Conservation (phyloP, 1,140 invertebrate genomes). For the Piezodorus guildinii region DNA sequence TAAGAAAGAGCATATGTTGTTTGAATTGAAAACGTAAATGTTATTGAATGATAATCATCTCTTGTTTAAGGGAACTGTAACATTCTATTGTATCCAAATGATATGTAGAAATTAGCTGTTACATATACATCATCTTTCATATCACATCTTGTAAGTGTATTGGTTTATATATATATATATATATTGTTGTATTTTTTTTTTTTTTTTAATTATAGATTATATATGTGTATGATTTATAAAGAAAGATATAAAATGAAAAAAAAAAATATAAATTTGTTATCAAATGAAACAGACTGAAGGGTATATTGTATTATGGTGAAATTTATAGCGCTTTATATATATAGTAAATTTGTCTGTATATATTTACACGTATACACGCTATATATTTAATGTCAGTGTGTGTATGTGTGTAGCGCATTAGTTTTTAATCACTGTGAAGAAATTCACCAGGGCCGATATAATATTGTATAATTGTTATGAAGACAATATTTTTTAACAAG, state of each 20-base stretch:
- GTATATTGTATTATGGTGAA: neutral
- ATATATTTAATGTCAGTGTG: no score
- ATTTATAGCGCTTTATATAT: neutral
- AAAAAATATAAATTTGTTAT: conserved; percentile 14
- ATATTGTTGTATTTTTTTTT: conserved; percentile 14
- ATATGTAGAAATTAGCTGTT: neutral
- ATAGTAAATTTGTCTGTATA: neutral
- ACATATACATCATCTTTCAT: conserved; percentile 3
- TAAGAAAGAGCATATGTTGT: neutral
- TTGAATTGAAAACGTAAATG: neutral
- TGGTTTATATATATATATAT: conserved; percentile 13
- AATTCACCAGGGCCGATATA: conserved; percentile 6
- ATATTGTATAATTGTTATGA: conserved; percentile 5
- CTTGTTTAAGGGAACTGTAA: no score
- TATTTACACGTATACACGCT: no score
- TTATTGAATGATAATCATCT: no score
- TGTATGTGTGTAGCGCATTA: conserved; percentile 1
- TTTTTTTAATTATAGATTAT: conserved; percentile 6
- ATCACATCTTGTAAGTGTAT: conserved; percentile 9
- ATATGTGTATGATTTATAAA: conserved; percentile 13
- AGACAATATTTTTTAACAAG: conserved; percentile 15
- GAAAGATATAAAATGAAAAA: conserved; percentile 6
- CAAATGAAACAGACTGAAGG: conserved; percentile 14
- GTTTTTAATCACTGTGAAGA: neutral
- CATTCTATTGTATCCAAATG: no score